Conservation (phyloP, 2,113 vertebrate genomes). For the Oostethus manadensis region DNA sequence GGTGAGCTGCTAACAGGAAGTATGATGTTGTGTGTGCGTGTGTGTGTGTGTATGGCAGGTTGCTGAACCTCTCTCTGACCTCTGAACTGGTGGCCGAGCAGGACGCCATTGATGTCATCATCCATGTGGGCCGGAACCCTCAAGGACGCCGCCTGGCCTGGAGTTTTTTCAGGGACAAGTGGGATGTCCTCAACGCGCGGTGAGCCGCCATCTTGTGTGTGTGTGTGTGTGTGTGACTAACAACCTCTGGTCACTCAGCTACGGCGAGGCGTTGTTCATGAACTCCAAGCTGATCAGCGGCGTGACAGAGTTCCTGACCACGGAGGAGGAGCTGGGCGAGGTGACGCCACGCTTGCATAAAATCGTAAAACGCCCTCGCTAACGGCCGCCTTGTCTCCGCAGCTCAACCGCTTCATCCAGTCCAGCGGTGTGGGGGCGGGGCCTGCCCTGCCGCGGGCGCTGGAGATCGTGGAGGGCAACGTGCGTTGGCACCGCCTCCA, state of each 20-base stretch:
- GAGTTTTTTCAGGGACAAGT: conserved; percentile 95
- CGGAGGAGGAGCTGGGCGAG: conserved; percentile 87
- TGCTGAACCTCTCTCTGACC: conserved; percentile 91
- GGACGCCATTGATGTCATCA: conserved; percentile 95
- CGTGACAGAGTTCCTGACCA: conserved; percentile 96
- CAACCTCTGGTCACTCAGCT: conserved; percentile 64
- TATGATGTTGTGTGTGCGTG: conserved; percentile 35
- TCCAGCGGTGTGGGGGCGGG: conserved; percentile 75
- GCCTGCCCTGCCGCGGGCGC: conserved; percentile 81
- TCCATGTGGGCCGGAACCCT: conserved; percentile 90
- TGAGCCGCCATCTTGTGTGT: conserved; percentile 44
- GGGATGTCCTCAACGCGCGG: conserved; percentile 92
- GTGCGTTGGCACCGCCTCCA: conserved; percentile 90
- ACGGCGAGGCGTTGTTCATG: conserved; percentile 97
- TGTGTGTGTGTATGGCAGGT: conserved; percentile 57
- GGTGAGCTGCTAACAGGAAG: background rate
- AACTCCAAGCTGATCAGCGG: conserved; percentile 95
- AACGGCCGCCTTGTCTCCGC: background rate
- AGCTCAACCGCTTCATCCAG: conserved; percentile 93
- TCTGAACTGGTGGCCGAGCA: conserved; percentile 94
- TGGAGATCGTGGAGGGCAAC: conserved; percentile 94
- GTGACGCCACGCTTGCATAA: conserved; percentile 48
- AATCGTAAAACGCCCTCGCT: background rate
- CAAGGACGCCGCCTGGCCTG: conserved; percentile 92
- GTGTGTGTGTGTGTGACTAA: background rate